Evolutionary conservation across 2,888 invertebrate species (phyloP).

Genomic region (Trichogramma dendrolimi): DNA sequence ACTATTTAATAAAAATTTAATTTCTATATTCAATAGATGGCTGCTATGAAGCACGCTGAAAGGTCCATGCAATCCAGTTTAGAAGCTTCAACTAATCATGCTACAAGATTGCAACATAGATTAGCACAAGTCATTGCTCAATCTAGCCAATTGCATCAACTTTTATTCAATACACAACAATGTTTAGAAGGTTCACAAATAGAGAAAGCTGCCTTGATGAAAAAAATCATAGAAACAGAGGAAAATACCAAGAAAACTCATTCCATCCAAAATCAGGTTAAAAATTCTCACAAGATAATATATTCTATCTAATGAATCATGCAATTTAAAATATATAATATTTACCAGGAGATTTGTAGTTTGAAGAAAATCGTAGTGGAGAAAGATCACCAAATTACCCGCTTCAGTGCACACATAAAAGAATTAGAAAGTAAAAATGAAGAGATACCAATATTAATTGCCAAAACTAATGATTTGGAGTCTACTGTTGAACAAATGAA

Average conservation of each 20-base stretch:
- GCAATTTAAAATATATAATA: neutral
- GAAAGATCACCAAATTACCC: conserved; percentile 35
- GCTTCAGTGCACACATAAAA: conserved; percentile 28
- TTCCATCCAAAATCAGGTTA: conserved; percentile 37
- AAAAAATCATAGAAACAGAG: conserved; percentile 39
- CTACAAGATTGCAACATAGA: conserved; percentile 55
- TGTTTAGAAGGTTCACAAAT: conserved; percentile 52
- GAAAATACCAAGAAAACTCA: conserved; percentile 37
- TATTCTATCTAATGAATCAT: neutral
- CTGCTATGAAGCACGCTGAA: conserved; percentile 55
- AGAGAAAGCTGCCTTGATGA: conserved; percentile 41
- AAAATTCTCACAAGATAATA: conserved; percentile 1
- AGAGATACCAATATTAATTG: conserved; percentile 34
- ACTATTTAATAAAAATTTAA: conserved; percentile 9
- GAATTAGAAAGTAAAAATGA: conserved; percentile 35
- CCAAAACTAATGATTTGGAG: conserved; percentile 34
- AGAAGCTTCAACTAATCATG: conserved; percentile 55
- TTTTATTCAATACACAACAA: conserved; percentile 55
- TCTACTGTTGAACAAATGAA: conserved; percentile 31
- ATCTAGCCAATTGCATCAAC: conserved; percentile 53
- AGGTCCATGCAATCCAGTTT: conserved; percentile 54
- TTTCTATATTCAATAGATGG: conserved; percentile 46
- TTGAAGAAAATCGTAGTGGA: conserved; percentile 43
- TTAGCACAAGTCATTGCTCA: conserved; percentile 54
- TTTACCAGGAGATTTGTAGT: conserved; percentile 39